Evolutionary conservation across 2,888 invertebrate genomes (phyloP).

Genomic region (Lasioglossum lativentre): DNA sequence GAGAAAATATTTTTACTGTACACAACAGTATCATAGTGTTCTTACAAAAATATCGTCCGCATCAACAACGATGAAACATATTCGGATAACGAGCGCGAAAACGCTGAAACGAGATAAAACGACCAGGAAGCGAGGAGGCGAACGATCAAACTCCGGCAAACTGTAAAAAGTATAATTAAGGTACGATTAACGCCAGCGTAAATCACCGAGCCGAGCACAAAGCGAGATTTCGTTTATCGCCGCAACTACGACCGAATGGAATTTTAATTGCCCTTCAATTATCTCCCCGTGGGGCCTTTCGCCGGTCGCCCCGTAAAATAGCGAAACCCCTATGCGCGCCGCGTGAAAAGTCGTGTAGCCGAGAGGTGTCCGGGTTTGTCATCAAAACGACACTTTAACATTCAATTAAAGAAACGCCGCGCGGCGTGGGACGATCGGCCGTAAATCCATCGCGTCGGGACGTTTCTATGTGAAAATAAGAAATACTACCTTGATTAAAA

Average conservation of each 20-base stretch:
- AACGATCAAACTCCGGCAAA: constrained; percentile 33
- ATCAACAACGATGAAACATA: neutral
- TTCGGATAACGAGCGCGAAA: neutral
- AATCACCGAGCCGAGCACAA: constrained; percentile 42
- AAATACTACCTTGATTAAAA: too few species aligned
- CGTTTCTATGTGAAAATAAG: neutral
- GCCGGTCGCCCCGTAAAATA: neutral
- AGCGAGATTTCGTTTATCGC: constrained; percentile 55
- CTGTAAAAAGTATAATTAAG: constrained; percentile 54
- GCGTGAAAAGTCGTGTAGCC: neutral
- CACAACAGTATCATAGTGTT: neutral
- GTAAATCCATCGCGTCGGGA: constrained; percentile 13
- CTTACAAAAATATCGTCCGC: neutral
- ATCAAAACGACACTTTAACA: constrained; percentile 30
- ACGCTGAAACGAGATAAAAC: neutral
- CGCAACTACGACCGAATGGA: constrained; percentile 41
- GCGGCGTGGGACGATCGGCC: constrained; percentile 4
- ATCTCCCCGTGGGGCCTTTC: constrained; percentile 20
- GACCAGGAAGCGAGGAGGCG: neutral
- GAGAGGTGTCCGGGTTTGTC: neutral
- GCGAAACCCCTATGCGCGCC: neutral
- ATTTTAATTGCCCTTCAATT: constrained; percentile 61
- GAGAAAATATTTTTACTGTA: neutral
- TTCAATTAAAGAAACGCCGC: constrained; percentile 15
- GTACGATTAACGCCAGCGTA: constrained; percentile 45